Evolutionary conservation across 2,113 vertebrate genomes (phyloP), one percentile per base, ranked within the genome.

Genomic region (Oreochromis niloticus): DNA sequence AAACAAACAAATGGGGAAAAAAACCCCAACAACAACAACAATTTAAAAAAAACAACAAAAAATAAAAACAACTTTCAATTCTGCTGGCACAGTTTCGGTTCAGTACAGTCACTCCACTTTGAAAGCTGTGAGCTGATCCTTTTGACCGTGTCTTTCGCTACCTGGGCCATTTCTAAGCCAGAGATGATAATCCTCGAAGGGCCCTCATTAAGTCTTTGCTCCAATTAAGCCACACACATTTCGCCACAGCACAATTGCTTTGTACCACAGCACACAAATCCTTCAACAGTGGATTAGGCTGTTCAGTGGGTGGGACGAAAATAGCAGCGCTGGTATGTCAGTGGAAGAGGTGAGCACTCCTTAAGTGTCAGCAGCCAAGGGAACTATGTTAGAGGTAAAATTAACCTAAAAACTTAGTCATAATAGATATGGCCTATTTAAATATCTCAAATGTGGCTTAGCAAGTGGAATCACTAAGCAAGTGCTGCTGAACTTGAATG

Each of bases 161-260:
- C 95, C 95, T 96, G 95, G 89, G 93, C 92, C 92, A 87, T 94
- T 94, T 91, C 91, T 94, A 88, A 92, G 90, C 87, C 94, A 87
- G 84, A 73, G 88, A 93, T 95, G 85, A 93, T 90, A 89, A 95
- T 94, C 92, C 94, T 94, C 90, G 6, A 80, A 87, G 86, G 92
- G 79, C 63, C 88, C 91, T 95, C 91, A 95, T 94, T 96, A 95
- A 94, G 92, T 90, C 92, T 92, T 90, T 89, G 91, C 94, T 95
- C 92, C 95, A 95, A 95, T 95, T 96, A 96, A 94, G 89, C 90
- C 78, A 78, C 82, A 52, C 87, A 93, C 91, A 92, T 95, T 95
- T 93, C 90, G 73, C 91, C 5, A 22, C 83, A 46, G 90, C 90
- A 90, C 94, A 94, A 94, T 93, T 90, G 86, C 92, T 90, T 87